Percentiles rank a stretch among this genome's conserved stretches.
These are phyloP conservation scores for Suricata suricatta DNA, from an alignment of 2,113 vertebrate species.

Conservation along the genomic window DNA sequence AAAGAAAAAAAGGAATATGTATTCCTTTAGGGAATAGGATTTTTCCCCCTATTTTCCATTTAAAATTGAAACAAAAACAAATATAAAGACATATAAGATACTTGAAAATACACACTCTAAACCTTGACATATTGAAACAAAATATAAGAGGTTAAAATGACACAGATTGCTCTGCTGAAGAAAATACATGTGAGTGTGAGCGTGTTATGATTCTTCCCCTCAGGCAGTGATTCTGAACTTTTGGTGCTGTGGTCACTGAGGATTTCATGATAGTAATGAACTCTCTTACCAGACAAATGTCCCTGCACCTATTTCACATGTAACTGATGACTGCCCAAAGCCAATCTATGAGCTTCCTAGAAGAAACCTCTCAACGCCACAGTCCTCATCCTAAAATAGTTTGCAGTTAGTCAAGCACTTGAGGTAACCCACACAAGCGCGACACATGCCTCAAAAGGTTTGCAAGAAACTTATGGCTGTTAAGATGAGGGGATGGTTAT, in stretches of 20 bases:
- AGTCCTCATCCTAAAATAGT: not conserved
- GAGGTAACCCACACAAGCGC: not conserved
- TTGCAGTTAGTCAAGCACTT: not conserved
- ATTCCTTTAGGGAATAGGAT: not conserved
- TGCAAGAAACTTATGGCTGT: not conserved
- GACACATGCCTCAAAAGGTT: not conserved
- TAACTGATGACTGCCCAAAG: not conserved
- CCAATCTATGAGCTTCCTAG: not conserved
- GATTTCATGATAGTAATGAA: not conserved
- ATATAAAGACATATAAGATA: not conserved
- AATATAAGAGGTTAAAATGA: not conserved
- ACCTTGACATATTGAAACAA: not conserved
- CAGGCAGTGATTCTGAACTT: not conserved
- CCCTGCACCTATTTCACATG: not conserved
- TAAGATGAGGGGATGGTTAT: not conserved
- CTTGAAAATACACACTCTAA: not conserved
- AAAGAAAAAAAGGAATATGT: not conserved
- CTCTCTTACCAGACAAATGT: not conserved
- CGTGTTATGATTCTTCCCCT: not conserved
- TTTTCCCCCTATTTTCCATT: not conserved
- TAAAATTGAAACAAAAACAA: not conserved
- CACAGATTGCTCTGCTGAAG: not conserved
- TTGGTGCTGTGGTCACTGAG: not conserved
- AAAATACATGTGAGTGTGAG: not conserved
- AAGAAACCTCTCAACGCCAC: not conserved